phyloP scores from a whole-genome alignment of 2,113 vertebrate species.

The Eptesicus fuscus region DNA sequence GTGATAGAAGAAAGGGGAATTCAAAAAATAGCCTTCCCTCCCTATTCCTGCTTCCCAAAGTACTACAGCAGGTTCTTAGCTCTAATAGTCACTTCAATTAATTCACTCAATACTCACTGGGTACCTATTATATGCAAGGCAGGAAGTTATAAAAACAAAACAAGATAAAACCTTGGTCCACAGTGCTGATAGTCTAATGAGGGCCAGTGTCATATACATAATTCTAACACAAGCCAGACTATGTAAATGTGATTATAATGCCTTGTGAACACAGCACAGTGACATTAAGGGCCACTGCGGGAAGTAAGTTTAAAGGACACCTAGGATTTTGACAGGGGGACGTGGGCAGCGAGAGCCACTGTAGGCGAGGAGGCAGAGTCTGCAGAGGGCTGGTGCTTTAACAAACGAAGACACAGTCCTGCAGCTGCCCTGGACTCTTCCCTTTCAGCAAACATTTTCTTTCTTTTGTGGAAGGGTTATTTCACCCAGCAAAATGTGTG shows the following conservation, averaged over 20 bases:
- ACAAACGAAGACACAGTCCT: not conserved
- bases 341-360: rapidly evolving
- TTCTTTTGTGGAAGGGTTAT: not conserved
- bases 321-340: not conserved
- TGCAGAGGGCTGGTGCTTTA: not conserved
- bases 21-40: not conserved
- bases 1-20: not conserved
- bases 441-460: not conserved
- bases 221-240: not conserved
- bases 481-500: not conserved
- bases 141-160: not conserved
- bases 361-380: not conserved
- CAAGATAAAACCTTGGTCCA: not conserved
- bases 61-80: not conserved
- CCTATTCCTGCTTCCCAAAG: not conserved
- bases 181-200: not conserved
- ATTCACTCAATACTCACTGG: not conserved
- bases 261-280: not conserved
- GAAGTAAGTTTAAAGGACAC: not conserved
- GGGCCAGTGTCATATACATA: not conserved
- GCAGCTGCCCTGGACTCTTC: not conserved
- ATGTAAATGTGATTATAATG: not conserved
- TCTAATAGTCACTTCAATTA: not conserved
- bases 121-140: not conserved
- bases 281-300: not conserved